Evolutionary conservation across 2,888 invertebrate genomes (phyloP).

Genomic region (Buathra laborator): DNA sequence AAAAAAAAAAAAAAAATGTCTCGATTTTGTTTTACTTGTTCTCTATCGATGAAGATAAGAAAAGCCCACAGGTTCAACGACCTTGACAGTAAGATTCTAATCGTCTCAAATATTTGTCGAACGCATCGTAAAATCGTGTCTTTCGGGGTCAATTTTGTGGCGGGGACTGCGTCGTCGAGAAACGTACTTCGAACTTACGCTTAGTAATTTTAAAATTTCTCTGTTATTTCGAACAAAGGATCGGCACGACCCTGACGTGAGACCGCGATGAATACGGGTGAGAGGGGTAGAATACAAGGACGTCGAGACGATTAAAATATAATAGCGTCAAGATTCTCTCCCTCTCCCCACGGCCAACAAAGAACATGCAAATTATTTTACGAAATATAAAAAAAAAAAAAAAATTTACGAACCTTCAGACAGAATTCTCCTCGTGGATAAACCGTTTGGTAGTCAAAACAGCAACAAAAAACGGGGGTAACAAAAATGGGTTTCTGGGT

Average conservation of each 20-base stretch:
- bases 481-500: constrained; percentile 52
- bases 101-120: constrained; percentile 59
- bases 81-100: constrained; percentile 53
- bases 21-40: background rate
- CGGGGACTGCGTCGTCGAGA: background rate
- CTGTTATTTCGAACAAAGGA: constrained; percentile 9
- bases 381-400: background rate
- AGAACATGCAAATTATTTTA: constrained; percentile 1
- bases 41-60: constrained; percentile 23
- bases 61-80: constrained; percentile 44
- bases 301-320: constrained; percentile 18
- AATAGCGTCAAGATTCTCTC: constrained; percentile 6
- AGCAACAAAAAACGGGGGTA: constrained; percentile 36
- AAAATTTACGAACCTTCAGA: constrained; percentile 52
- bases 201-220: background rate
- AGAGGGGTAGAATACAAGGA: constrained; percentile 16
- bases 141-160: constrained; percentile 8
- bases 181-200: constrained; percentile 1
- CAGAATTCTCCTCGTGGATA: constrained; percentile 44
- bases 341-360: background rate
- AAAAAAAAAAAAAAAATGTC: constrained; percentile 6
- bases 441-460: constrained; percentile 38
- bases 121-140: constrained; percentile 37
- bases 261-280: background rate
- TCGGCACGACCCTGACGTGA: constrained; percentile 2